Conservation (phyloP, 2,797 vertebrate genomes). For the Sebastes minor region DNA sequence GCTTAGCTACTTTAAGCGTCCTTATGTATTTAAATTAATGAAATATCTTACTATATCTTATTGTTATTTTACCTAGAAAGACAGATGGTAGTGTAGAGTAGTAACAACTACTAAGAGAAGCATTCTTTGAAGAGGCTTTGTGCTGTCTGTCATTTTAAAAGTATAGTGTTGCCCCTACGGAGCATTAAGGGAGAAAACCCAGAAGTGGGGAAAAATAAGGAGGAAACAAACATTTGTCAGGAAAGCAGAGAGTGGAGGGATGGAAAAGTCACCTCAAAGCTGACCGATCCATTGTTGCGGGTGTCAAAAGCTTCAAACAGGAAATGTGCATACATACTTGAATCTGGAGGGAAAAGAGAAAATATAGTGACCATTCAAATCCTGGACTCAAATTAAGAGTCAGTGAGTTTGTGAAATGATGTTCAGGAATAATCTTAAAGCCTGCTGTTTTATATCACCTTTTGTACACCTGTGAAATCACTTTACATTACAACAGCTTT, state of each 20-base stretch:
- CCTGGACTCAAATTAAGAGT: background rate
- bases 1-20: background rate
- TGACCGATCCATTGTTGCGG: slow-evolving; percentile 90
- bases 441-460: background rate
- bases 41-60: no score
- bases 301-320: slow-evolving; percentile 98
- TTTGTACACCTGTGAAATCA: background rate
- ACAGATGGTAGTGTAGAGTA: background rate
- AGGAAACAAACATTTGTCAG: background rate
- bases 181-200: background rate
- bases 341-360: slow-evolving; percentile 82
- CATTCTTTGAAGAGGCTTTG: background rate
- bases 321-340: slow-evolving; percentile 95
- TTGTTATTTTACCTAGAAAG: no score
- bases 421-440: background rate
- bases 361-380: background rate
- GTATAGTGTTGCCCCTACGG: background rate
- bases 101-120: no score
- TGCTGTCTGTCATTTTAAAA: background rate
- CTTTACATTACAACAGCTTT: background rate
- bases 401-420: background rate
- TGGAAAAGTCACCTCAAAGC: slow-evolving; percentile 87
- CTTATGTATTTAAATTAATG: background rate
- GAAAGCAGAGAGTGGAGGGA: background rate
- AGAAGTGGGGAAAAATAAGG: background rate